These are phyloP conservation scores for Corbicula japonica DNA, from an alignment of 2,888 invertebrate species.

Conservation along the genomic window DNA sequence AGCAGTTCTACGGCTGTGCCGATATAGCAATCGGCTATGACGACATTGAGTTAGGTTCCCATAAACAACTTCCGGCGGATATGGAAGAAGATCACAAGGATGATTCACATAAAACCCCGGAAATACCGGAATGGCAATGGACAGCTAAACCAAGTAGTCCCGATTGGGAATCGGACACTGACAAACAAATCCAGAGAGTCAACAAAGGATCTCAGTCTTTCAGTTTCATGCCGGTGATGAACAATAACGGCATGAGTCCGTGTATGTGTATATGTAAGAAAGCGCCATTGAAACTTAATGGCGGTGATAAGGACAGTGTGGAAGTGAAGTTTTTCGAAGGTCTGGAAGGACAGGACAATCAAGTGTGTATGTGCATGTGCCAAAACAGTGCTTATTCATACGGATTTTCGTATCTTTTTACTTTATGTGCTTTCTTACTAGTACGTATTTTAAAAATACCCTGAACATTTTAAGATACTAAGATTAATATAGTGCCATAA, in stretches of 20 bases:
- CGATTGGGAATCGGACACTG: constrained; percentile 19
- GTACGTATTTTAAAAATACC: background rate
- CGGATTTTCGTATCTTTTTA: constrained; percentile 18
- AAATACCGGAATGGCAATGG: constrained; percentile 38
- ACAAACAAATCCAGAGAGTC: constrained; percentile 37
- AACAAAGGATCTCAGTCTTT: constrained; percentile 30
- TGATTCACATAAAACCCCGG: constrained; percentile 21
- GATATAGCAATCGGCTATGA: constrained; percentile 80
- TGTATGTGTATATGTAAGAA: constrained; percentile 67
- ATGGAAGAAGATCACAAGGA: constrained; percentile 43
- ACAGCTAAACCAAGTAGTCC: constrained; percentile 35
- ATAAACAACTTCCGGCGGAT: constrained; percentile 64
- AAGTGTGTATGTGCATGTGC: constrained; percentile 70
- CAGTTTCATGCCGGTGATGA: constrained; percentile 63
- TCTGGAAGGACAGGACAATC: constrained; percentile 59
- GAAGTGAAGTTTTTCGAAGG: constrained; percentile 62
- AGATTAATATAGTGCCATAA: too few relatives aligned
- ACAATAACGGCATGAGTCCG: constrained; percentile 59
- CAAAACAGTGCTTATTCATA: constrained; percentile 39
- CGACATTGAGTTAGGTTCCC: constrained; percentile 63
- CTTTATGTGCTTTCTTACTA: constrained; percentile 14
- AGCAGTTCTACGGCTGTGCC: constrained; percentile 82
- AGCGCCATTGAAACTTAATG: constrained; percentile 56
- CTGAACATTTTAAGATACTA: too few relatives aligned
- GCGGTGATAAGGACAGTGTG: constrained; percentile 37